phyloP scores from a whole-genome alignment of 1,140 invertebrate genomes.

The Galleria mellonella region DNA sequence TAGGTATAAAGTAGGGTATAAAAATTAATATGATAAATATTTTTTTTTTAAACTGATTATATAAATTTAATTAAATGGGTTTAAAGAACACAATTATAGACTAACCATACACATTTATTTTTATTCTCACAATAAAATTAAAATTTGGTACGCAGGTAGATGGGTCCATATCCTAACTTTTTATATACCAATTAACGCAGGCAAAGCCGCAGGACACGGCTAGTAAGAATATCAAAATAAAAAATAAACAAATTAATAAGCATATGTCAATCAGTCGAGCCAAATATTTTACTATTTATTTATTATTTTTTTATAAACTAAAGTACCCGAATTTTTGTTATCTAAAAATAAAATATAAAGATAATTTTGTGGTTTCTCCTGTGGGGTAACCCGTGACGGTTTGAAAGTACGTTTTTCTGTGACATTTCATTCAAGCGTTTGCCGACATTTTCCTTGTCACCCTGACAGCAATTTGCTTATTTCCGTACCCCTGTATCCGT shows the following conservation, averaged over 20 bases:
- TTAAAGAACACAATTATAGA: too few relatives aligned
- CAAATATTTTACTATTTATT: neutral
- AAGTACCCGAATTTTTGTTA: neutral
- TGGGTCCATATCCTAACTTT: too few relatives aligned
- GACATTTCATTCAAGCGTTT: constrained; percentile 2
- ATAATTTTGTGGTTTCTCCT: neutral
- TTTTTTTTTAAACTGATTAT: too few relatives aligned
- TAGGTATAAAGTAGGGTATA: too few relatives aligned
- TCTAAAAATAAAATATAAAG: neutral
- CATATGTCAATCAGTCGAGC: too few relatives aligned
- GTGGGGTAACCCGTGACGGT: neutral
- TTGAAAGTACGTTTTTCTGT: too few relatives aligned
- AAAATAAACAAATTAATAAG: neutral
- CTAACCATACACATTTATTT: too few relatives aligned
- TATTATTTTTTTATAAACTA: neutral
- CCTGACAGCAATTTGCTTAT: constrained; percentile 12
- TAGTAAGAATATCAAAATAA: neutral
- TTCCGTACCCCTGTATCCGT: constrained; percentile 5
- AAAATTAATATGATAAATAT: too few relatives aligned
- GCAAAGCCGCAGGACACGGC: neutral
- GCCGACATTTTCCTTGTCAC: constrained; percentile 3
- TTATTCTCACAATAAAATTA: too few relatives aligned
- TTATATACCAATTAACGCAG: too few relatives aligned
- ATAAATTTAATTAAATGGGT: too few relatives aligned
- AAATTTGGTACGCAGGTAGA: too few relatives aligned